Base-by-base conservation (phyloP, 2,113 vertebrate species). In the Muntiacus muntjak region DNA sequence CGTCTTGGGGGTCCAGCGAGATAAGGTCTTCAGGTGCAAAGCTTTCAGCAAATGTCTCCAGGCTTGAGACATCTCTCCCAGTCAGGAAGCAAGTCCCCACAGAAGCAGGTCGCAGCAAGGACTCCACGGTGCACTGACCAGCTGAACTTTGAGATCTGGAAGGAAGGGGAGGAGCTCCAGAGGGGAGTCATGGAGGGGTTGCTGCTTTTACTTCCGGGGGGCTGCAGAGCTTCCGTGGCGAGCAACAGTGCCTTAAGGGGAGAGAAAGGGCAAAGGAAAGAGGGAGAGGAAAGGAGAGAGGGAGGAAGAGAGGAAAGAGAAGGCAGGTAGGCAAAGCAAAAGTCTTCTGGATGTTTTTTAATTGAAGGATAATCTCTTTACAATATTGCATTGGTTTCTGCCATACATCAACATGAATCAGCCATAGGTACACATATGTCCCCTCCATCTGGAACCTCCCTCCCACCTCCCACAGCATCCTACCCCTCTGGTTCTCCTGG, bases 121-220 rank as follows among this genome's bases (percentile, higher is more conserved):
- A 64, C 12, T 91, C 28, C 9, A 52, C n/a, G 83, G 76, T 15
- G 95, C 55, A 13, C 36, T 28, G 58, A 82, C 26, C 7, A 0
- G 45, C n/a, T 97, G 98, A 97, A 98, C 98, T 98, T 98, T 98
- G 98, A 97, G 60, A 92, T 95, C 58, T 67, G 83, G 45, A 54
- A 1, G 13, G 62, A 64, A 58, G 55, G 78, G 92, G 96, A 36
- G 96, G 90, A 78, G 87, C 74, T 52, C 3, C 9, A 9, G 16
- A 16, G 82, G 57, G 33, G 3, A 47, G 7, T 11, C 43, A 16
- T 5, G 71, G 54, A 40, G 54, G 76, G 82, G 33, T 45, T 33
- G 7, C 50, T 78, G 7, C 28, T 25, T n/a, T 62, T 7, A 92
- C 17, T 33, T 58, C 23, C 1, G 30, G 23, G 1, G 23, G 88